Evolutionary conservation across 1,140 invertebrate species (phyloP).

Genomic region (Lysiphlebus fabarum): DNA sequence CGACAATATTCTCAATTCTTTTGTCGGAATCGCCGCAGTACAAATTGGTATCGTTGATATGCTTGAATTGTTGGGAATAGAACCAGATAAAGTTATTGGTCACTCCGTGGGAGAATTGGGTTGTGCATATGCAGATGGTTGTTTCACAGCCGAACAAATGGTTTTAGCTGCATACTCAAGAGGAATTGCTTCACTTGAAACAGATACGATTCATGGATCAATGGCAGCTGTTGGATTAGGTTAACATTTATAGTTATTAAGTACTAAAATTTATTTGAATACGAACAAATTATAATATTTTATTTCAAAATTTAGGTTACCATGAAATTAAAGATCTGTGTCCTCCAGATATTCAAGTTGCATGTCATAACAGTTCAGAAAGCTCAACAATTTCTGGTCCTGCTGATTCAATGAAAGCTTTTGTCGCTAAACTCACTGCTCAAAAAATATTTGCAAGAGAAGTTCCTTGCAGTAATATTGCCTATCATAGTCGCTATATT

Average conservation of each 20-base stretch:
- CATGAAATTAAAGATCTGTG: slow-evolving; percentile 54
- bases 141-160: slow-evolving; percentile 76
- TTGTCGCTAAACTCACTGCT: slow-evolving; percentile 51
- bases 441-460: slow-evolving; percentile 75
- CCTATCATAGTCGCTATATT: slow-evolving; percentile 73
- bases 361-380: slow-evolving; percentile 69
- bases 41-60: slow-evolving; percentile 77
- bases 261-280: too few species aligned
- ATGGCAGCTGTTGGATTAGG: slow-evolving; percentile 82
- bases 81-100: slow-evolving; percentile 73
- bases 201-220: slow-evolving; percentile 70
- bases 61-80: slow-evolving; percentile 62
- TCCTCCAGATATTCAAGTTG: slow-evolving; percentile 62
- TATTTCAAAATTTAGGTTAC: slow-evolving; percentile 52
- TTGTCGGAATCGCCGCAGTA: slow-evolving; percentile 86
- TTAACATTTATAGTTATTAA: background rate
- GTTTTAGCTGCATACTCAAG: slow-evolving; percentile 78
- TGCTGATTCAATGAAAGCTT: slow-evolving; percentile 51
- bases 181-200: slow-evolving; percentile 79
- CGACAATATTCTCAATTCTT: slow-evolving; percentile 81
- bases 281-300: too few species aligned
- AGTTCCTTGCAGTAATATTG: slow-evolving; percentile 67
- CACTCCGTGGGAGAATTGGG: slow-evolving; percentile 78
- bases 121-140: slow-evolving; percentile 81
- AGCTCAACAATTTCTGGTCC: slow-evolving; percentile 72